Conservation (phyloP, 2,888 invertebrate genomes). For the Diplolepis rosae region DNA sequence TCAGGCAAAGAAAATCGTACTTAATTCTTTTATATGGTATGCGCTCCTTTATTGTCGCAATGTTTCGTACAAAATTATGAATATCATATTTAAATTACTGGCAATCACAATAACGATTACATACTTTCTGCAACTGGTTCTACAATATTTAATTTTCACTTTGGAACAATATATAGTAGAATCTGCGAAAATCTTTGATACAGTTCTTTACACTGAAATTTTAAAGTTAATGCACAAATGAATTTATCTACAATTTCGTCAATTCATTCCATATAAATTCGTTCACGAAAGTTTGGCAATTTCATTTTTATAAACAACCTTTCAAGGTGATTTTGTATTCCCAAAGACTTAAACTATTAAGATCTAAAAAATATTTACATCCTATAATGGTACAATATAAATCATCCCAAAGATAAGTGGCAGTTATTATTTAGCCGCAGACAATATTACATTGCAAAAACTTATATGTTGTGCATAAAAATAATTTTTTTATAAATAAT, state of each 20-base stretch:
- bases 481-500: background rate
- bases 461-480: background rate
- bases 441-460: background rate
- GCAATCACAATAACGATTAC: background rate
- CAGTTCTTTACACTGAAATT: background rate
- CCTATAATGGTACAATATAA: background rate
- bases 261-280: too few relatives aligned
- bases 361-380: background rate
- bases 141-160: background rate
- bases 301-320: too few relatives aligned
- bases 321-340: too few relatives aligned
- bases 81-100: constrained; percentile 4
- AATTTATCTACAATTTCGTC: too few relatives aligned
- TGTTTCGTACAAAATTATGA: constrained; percentile 6
- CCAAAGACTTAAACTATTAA: background rate
- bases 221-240: too few relatives aligned
- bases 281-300: too few relatives aligned
- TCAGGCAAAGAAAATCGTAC: background rate
- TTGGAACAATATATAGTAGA: background rate
- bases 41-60: background rate
- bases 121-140: background rate
- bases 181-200: background rate
- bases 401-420: background rate
- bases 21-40: background rate
- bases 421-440: background rate